These are phyloP conservation scores for Scytalopus superciliaris DNA, from an alignment of 2,113 vertebrate genomes.

Conservation along the genomic window DNA sequence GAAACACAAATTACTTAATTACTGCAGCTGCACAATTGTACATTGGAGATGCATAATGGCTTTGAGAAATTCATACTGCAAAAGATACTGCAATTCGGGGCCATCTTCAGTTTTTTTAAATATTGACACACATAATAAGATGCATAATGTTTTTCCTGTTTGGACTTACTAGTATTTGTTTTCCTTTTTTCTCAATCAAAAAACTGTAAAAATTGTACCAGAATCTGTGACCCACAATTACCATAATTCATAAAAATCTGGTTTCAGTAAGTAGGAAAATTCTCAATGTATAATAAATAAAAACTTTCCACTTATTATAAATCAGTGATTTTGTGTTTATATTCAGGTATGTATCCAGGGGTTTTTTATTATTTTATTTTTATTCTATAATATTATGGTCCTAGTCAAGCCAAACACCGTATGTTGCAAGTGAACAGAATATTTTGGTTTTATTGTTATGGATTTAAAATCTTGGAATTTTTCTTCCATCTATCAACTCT, in stretches of 20 bases:
- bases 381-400: not conserved
- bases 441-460: not conserved
- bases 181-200: not conserved
- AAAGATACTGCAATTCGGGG: not conserved
- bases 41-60: not conserved
- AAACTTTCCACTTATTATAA: rapidly evolving
- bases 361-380: not conserved
- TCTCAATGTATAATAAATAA: not conserved
- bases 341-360: rapidly evolving
- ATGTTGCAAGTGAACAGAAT: not conserved
- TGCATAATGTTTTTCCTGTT: not conserved
- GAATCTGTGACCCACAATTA: not conserved
- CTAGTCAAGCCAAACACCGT: not conserved
- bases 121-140: not conserved
- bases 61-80: not conserved
- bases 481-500: no score
- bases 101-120: not conserved
- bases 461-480: no score
- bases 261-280: not conserved
- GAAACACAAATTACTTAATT: not conserved
- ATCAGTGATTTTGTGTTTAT: not conserved
- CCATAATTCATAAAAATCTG: not conserved
- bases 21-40: not conserved
- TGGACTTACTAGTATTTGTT: not conserved
- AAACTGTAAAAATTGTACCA: not conserved